Base-by-base conservation (phyloP, 2,113 vertebrate genomes). In the Silurus meridionalis region DNA sequence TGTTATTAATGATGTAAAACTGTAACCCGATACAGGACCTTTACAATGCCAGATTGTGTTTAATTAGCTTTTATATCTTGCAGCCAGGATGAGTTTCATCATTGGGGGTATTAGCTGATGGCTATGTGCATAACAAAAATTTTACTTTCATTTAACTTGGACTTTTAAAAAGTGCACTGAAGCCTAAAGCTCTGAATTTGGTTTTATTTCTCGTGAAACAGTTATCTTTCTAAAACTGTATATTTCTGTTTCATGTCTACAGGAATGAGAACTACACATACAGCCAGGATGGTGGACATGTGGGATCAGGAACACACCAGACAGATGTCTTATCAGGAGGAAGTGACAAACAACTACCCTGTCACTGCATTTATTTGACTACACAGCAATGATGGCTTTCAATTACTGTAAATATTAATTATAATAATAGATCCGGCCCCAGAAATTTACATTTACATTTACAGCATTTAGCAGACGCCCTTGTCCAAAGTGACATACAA, bases 181-280 rank as follows among this genome's bases (percentile, higher is more conserved):
- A 83, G 53, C 66, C 17, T 37, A 66, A 69, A 71, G 52, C 25
- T 48, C 3, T 46, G 13, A 19, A 60, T 83, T 74, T 61, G 53
- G 37, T 83, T 83, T 71, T 28, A 28, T n/a, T 48, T 55, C 50
- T 28, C 0, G 4, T 11, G 10, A 52, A 74, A 21, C n/a, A 13
- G 2, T 21, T 19, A 23, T 23, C 58, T 28, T 5, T 37, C 14
- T 0, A 6, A 9, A 66, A 23, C 4, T 71, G 28, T 37, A 75
- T 69, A 19, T 19, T 69, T 72, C 69, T 28, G 11, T 57, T 25
- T 67, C 14, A 28, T 79, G 25, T 55, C 52, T 79, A 23, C 87
- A 97, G 96, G 91, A 96, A 95, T 80, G 96, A 96, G 37, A 95
- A 96, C 82, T 95, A 96, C 0, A 91, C 93, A 74, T 93, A 96